Percentiles rank a stretch among this genome's conserved stretches.
phyloP scores from a whole-genome alignment of 2,888 invertebrate species.

The Rutpela maculata region DNA sequence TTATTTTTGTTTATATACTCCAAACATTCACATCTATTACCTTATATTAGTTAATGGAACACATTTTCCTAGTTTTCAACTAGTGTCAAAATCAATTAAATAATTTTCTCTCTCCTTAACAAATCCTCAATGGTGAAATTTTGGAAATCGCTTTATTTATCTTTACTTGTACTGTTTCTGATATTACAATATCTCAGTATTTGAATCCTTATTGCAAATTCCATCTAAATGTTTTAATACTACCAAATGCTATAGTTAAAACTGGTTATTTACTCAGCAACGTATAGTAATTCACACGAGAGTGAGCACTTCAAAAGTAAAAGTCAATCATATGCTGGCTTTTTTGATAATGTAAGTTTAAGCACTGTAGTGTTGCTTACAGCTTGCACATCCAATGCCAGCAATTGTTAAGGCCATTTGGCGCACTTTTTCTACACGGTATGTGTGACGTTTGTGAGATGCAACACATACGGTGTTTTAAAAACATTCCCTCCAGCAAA shows the following conservation, averaged over 20 bases:
- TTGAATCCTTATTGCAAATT: not conserved
- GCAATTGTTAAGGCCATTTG: conserved; percentile 66
- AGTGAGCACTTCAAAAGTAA: conserved; percentile 43
- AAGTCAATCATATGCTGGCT: conserved; percentile 66
- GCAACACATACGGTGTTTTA: conserved; percentile 60
- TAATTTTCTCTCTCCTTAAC: too few species aligned
- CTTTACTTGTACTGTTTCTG: not conserved
- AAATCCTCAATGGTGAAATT: too few species aligned
- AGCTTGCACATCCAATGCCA: conserved; percentile 71
- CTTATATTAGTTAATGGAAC: too few species aligned
- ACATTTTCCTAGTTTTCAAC: too few species aligned
- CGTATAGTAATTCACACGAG: conserved; percentile 12
- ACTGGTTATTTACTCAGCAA: not conserved
- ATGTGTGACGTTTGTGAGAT: conserved; percentile 52
- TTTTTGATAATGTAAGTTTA: conserved; percentile 64
- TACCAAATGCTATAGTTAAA: not conserved
- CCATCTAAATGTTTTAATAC: not conserved
- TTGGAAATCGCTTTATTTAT: not conserved
- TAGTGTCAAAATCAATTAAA: too few species aligned
- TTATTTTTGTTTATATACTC: too few species aligned
- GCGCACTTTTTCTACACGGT: conserved; percentile 66
- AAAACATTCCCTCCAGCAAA: conserved; percentile 74
- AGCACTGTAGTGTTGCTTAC: conserved; percentile 70
- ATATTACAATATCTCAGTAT: not conserved
- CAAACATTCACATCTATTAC: too few species aligned